phyloP scores from a whole-genome alignment of 2,888 invertebrate genomes.

The Caenorhabditis uteleia region DNA sequence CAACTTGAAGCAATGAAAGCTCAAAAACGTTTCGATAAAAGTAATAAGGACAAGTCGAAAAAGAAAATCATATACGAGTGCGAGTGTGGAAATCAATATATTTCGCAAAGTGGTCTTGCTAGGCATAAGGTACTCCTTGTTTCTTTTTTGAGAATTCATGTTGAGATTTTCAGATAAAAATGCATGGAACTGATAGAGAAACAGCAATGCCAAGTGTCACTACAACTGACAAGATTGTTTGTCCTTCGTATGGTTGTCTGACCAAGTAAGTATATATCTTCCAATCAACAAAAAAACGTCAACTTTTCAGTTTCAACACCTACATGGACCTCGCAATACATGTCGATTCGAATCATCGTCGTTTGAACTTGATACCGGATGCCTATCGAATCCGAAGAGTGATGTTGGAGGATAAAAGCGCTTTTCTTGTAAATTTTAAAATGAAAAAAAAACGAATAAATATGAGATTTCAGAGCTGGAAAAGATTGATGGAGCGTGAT shows the following conservation, averaged over 20 bases:
- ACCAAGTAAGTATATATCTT: constrained; percentile 7
- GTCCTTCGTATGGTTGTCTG: constrained; percentile 26
- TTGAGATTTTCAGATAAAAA: constrained; percentile 4
- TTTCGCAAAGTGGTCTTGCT: constrained; percentile 15
- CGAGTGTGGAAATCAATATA: constrained; percentile 22
- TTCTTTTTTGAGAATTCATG: too few relatives aligned
- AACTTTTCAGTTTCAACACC: constrained; percentile 23
- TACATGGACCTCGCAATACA: constrained; percentile 45
- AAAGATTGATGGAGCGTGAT: constrained; percentile 15
- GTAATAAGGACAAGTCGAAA: constrained; percentile 4
- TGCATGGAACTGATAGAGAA: constrained; percentile 5
- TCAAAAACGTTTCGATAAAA: constrained; percentile 14
- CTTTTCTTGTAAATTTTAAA: constrained; percentile 12
- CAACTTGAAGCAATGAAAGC: constrained; percentile 34
- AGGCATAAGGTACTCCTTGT: constrained; percentile 14
- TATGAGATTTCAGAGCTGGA: constrained; percentile 19
- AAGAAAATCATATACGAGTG: constrained; percentile 11
- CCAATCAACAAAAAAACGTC: not conserved
- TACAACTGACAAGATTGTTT: constrained; percentile 17
- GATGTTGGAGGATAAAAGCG: constrained; percentile 10
- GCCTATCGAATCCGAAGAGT: constrained; percentile 14
- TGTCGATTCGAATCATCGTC: constrained; percentile 31
- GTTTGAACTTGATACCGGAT: constrained; percentile 7
- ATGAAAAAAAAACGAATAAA: too few relatives aligned
- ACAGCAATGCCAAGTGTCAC: not conserved